Conservation (phyloP, 1,140 invertebrate genomes). For the Triops cancriformis region DNA sequence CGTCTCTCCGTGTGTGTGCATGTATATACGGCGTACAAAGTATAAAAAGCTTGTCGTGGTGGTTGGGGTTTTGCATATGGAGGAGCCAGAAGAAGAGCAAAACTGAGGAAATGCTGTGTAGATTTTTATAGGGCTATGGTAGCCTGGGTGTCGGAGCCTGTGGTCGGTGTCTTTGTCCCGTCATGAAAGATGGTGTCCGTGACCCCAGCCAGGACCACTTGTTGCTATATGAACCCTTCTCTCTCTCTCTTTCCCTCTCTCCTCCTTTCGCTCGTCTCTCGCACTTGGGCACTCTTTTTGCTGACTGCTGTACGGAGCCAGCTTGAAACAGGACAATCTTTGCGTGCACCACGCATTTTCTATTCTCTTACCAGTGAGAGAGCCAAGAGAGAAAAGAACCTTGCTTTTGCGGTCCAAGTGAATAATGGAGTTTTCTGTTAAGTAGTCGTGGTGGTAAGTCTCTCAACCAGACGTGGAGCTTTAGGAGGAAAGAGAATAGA, state of each 20-base stretch:
- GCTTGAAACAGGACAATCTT: background rate
- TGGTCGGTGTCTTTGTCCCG: slow-evolving; percentile 12
- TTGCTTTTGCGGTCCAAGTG: too few species aligned
- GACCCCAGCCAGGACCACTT: slow-evolving; percentile 7
- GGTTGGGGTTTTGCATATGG: too few species aligned
- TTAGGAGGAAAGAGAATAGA: too few species aligned
- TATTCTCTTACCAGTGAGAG: background rate
- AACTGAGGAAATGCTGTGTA: background rate
- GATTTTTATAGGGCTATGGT: slow-evolving; percentile 14
- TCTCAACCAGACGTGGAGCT: too few species aligned
- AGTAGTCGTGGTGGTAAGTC: too few species aligned
- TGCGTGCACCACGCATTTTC: background rate
- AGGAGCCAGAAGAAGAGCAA: background rate
- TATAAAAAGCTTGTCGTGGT: too few species aligned
- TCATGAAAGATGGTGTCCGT: slow-evolving; percentile 10
- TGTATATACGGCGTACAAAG: too few species aligned
- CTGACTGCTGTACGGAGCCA: background rate
- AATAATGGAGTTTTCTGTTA: too few species aligned
- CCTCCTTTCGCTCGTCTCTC: background rate
- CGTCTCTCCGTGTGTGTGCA: too few species aligned
- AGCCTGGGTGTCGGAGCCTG: background rate
- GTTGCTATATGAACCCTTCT: slow-evolving; percentile 12
- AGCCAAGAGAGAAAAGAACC: background rate
- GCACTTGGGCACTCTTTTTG: background rate
- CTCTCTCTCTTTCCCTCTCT: background rate